Evolutionary conservation across 2,888 invertebrate genomes (phyloP).

Genomic region (Ditula angustiorana): DNA sequence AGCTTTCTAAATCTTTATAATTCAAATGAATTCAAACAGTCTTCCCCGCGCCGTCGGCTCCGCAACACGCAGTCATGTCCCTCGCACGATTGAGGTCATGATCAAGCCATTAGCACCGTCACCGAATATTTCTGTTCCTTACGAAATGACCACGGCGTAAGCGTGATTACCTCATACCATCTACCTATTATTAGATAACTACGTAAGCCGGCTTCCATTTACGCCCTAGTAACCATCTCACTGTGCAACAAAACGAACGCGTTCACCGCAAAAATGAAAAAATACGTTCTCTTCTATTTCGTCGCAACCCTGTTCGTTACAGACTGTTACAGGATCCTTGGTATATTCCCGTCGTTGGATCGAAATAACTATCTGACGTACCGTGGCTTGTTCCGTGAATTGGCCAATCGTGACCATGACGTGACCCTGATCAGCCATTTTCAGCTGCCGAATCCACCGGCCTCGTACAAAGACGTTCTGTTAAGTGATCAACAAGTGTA

Average conservation of each 20-base stretch:
- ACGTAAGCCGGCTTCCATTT: slow-evolving; percentile 68
- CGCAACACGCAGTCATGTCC: slow-evolving; percentile 56
- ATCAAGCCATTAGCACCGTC: slow-evolving; percentile 64
- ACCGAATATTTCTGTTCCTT: slow-evolving; percentile 76
- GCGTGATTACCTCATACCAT: slow-evolving; percentile 79
- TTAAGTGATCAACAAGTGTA: slow-evolving; percentile 73
- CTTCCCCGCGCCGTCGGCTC: slow-evolving; percentile 50
- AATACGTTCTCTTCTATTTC: slow-evolving; percentile 62
- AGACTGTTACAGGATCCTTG: slow-evolving; percentile 79
- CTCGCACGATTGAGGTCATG: slow-evolving; percentile 75
- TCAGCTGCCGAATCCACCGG: slow-evolving; percentile 72
- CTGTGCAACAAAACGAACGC: slow-evolving; percentile 69
- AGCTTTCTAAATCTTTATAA: slow-evolving; percentile 25
- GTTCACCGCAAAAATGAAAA: slow-evolving; percentile 66
- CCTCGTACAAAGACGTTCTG: slow-evolving; percentile 83
- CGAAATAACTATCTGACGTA: slow-evolving; percentile 82
- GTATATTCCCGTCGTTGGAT: slow-evolving; percentile 82
- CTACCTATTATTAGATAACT: slow-evolving; percentile 80
- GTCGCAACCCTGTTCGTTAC: slow-evolving; percentile 61
- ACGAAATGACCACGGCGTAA: slow-evolving; percentile 74
- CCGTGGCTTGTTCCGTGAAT: slow-evolving; percentile 77
- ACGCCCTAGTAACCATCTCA: slow-evolving; percentile 75
- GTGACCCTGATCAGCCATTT: slow-evolving; percentile 84
- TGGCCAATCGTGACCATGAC: slow-evolving; percentile 81
- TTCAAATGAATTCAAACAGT: slow-evolving; percentile 54